These are phyloP conservation scores for Cistogaster globosa DNA, from an alignment of 2,888 invertebrate genomes.

Conservation along the genomic window DNA sequence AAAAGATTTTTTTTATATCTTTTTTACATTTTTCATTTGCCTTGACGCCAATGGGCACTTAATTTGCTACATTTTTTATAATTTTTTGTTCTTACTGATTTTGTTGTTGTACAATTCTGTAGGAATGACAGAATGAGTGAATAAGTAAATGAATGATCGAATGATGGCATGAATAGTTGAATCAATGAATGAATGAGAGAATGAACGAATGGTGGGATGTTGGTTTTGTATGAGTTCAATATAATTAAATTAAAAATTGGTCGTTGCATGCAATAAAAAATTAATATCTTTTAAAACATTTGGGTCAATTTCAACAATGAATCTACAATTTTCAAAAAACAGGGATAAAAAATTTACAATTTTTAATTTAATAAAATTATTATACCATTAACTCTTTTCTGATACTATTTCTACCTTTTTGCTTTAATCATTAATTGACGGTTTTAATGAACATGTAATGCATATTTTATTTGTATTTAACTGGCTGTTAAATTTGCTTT, in stretches of 20 bases:
- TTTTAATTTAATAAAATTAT: constrained; percentile 52
- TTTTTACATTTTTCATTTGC: constrained; percentile 44
- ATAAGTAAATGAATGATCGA: constrained; percentile 40
- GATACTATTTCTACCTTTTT: not conserved
- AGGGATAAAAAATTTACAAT: constrained; percentile 14
- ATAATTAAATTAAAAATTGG: constrained; percentile 66
- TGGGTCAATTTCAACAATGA: constrained; percentile 57
- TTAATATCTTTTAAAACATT: constrained; percentile 53
- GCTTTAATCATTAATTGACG: constrained; percentile 25
- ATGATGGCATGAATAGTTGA: constrained; percentile 10
- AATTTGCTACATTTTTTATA: constrained; percentile 57
- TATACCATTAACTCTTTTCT: constrained; percentile 42
- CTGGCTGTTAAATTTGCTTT: not conserved
- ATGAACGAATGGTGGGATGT: not conserved
- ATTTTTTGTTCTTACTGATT: constrained; percentile 17
- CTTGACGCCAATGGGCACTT: constrained; percentile 65
- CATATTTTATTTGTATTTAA: not conserved
- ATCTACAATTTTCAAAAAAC: not conserved
- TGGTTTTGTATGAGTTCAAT: constrained; percentile 48
- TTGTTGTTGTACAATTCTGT: constrained; percentile 8
- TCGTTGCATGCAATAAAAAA: constrained; percentile 56
- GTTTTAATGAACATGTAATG: constrained; percentile 39
- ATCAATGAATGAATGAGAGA: not conserved
- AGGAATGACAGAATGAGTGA: constrained; percentile 34
- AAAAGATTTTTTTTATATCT: not conserved